A percentile compares a stretch with the other conserved stretches of the same genome.
phyloP scores from a whole-genome alignment of 1,140 invertebrate genomes.

The Mercenaria mercenaria region DNA sequence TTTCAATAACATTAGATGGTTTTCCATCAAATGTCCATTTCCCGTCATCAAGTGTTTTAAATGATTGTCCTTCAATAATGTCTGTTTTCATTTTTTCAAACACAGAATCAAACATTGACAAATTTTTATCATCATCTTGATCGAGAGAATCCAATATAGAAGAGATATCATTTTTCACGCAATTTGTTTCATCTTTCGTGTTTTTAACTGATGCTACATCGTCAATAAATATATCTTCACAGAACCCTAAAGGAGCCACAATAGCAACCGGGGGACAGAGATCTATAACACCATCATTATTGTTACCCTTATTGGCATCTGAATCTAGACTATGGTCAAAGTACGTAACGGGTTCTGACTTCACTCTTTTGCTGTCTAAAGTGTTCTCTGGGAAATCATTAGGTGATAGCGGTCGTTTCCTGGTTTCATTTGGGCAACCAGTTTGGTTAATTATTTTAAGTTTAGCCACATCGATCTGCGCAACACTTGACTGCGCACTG shows the following conservation, averaged over 20 bases:
- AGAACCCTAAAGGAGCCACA: conserved; percentile 16
- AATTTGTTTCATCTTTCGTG: not conserved
- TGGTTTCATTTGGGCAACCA: not conserved
- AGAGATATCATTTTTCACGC: not conserved
- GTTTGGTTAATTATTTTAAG: not conserved
- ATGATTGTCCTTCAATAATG: conserved; percentile 27
- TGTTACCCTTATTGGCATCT: not conserved
- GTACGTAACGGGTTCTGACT: not conserved
- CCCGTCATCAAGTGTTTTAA: conserved; percentile 36
- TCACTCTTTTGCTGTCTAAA: not conserved
- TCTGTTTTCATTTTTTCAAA: conserved; percentile 58
- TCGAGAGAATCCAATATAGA: conserved; percentile 16
- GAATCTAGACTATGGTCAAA: not conserved
- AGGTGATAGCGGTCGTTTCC: conserved; percentile 10
- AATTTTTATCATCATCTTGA: conserved; percentile 6
- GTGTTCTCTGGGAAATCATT: not conserved
- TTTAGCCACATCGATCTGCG: not conserved
- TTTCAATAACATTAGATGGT: not conserved
- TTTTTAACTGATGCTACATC: not conserved
- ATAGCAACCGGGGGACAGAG: conserved; percentile 22
- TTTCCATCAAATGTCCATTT: conserved; percentile 39
- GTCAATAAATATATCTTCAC: not conserved
- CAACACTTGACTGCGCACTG: not conserved
- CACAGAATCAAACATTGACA: conserved; percentile 18
- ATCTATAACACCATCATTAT: not conserved